Evolutionary conservation across 2,888 invertebrate genomes (phyloP), one percentile per base, ranked within the genome.

Genomic region (Nezara viridula): DNA sequence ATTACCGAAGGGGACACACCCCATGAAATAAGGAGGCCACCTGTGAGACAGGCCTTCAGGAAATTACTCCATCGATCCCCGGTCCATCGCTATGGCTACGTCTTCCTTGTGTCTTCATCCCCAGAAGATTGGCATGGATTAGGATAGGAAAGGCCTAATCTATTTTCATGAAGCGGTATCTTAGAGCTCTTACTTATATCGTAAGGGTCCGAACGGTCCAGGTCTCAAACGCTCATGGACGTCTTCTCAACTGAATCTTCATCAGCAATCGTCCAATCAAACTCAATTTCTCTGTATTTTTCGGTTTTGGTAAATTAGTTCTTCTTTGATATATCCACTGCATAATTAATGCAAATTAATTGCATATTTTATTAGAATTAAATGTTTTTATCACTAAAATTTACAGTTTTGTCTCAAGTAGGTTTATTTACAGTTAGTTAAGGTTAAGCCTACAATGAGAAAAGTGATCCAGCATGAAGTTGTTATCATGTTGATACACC

Each of bases 11-110:
- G 24, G 44, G 44, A 81, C 81, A 81, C 81, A 81, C 81, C 44
- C 81, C 81, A 40, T 40, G 16, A 44, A 47, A 73, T 73, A 73
- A 81, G 81, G 81, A 81, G 40, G 44, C 81, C 44, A 44, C 81
- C 81, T 81, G 81, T 16, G 81, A 81, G 44, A 44, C 81, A 81
- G 81, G 47, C 40, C 44, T 81, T 81, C 44, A 81, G 81, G 81
- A 81, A 81, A 81, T 81, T 81, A 81, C 81, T 24, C 44, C 81
- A 81, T 81, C 81, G 81, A 81, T 81, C 81, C n/a, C 14, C 24
- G 44, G 81, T 81, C 44, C 81, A 81, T 81, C 81, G 44, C 81
- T 44, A 81, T 81, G 81, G 44, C 81, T 81, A 81, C 81, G n/a
- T 81, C 3, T 81, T 81, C 81, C 37, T 81, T 81, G n/a, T 2